Evolutionary conservation across 2,888 invertebrate species (phyloP).

Genomic region (Mythimna albipuncta): DNA sequence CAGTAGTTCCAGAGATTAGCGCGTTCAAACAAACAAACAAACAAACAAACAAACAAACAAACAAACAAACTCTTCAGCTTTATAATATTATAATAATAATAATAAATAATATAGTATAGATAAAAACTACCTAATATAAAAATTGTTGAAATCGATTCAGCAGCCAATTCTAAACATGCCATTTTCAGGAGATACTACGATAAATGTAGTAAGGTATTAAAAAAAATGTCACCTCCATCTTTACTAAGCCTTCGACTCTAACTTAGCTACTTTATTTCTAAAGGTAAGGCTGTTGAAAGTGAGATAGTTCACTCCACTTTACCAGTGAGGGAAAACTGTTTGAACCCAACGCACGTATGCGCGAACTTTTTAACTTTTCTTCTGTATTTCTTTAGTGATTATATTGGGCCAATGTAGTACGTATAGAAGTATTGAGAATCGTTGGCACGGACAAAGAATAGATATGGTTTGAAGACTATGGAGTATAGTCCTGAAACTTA

Average conservation of each 20-base stretch:
- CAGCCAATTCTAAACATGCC: too few relatives aligned
- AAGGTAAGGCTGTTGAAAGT: constrained; percentile 86
- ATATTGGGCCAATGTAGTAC: constrained; percentile 53
- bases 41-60: too few relatives aligned
- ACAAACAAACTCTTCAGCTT: too few relatives aligned
- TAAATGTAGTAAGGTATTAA: too few relatives aligned
- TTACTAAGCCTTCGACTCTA: constrained; percentile 64
- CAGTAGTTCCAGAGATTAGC: too few relatives aligned
- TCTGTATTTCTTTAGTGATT: constrained; percentile 66
- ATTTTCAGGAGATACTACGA: too few relatives aligned
- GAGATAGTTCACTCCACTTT: constrained; percentile 84
- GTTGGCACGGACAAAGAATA: constrained; percentile 50
- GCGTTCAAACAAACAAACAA: too few relatives aligned
- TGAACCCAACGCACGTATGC: constrained; percentile 75
- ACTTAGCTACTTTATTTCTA: constrained; percentile 85
- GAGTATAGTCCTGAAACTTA: neutral
- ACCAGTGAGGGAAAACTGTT: constrained; percentile 67
- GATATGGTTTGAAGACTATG: constrained; percentile 10
- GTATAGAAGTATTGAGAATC: constrained; percentile 45
- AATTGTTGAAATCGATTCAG: too few relatives aligned
- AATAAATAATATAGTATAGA: too few relatives aligned
- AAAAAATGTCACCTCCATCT: constrained; percentile 69
- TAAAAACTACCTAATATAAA: too few relatives aligned
- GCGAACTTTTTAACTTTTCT: constrained; percentile 77
- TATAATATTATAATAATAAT: too few relatives aligned